Percentiles rank a stretch among this genome's conserved stretches.
Conservation (phyloP, 2,113 vertebrate genomes). For the Telmatochromis brichardi region DNA sequence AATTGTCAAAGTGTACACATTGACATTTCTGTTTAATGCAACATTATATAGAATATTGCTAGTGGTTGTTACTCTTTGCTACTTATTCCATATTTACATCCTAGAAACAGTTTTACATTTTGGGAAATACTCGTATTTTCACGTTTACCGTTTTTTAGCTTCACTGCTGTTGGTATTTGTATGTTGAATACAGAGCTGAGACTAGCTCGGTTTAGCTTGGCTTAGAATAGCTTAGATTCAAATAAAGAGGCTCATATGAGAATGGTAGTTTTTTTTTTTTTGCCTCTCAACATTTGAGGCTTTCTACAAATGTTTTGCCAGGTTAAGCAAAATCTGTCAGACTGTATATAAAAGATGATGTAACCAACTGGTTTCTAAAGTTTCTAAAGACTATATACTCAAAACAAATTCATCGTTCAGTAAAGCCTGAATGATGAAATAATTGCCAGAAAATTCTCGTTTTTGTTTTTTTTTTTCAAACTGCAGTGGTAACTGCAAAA, state of each 20-base stretch:
- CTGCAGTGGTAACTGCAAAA: rapidly evolving
- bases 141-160: neutral
- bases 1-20: rapidly evolving
- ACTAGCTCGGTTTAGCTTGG: rapidly evolving
- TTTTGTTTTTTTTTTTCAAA: neutral
- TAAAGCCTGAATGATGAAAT: neutral
- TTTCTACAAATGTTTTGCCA: neutral
- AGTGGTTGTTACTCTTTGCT: rapidly evolving
- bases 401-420: rapidly evolving
- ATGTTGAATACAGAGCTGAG: rapidly evolving
- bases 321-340: neutral
- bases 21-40: neutral
- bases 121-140: neutral
- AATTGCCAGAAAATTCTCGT: rapidly evolving
- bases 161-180: rapidly evolving
- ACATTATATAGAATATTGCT: neutral
- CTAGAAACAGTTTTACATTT: neutral
- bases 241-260: rapidly evolving
- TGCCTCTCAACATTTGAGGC: neutral
- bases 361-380: neutral
- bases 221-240: neutral
- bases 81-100: neutral
- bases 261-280: rapidly evolving
- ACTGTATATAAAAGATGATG: neutral
- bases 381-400: neutral